phyloP scores from a whole-genome alignment of 1,140 invertebrate species.

The Drosophila virilis region DNA sequence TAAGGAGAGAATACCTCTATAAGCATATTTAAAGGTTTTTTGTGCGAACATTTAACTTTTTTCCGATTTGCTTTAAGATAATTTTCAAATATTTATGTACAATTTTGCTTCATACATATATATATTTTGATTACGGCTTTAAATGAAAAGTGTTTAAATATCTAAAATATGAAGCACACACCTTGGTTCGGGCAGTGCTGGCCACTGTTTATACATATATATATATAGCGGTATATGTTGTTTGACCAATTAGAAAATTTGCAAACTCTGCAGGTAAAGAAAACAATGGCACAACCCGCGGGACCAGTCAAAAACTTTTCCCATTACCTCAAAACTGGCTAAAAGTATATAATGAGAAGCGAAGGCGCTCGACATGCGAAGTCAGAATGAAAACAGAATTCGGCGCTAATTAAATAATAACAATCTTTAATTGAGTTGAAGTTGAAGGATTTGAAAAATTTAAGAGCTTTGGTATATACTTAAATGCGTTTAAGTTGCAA shows the following conservation, averaged over 20 bases:
- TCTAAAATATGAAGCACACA: conserved; percentile 6
- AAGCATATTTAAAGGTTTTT: too few relatives aligned
- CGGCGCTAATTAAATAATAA: conserved; percentile 69
- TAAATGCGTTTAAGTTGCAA: background rate
- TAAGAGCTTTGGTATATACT: conserved; percentile 6
- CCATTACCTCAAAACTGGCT: conserved; percentile 61
- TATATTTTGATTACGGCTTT: too few relatives aligned
- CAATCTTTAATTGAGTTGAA: conserved; percentile 76
- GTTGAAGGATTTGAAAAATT: conserved; percentile 63
- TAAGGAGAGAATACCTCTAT: too few relatives aligned
- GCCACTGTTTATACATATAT: background rate
- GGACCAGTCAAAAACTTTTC: conserved; percentile 66
- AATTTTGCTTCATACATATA: too few relatives aligned
- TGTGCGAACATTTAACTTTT: too few relatives aligned
- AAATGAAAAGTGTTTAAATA: too few relatives aligned
- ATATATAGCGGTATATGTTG: conserved; percentile 3
- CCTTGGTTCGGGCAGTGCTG: too few relatives aligned
- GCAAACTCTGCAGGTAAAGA: conserved; percentile 34
- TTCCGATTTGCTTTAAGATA: too few relatives aligned
- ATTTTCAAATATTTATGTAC: too few relatives aligned
- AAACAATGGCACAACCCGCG: conserved; percentile 54
- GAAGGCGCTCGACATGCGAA: conserved; percentile 31
- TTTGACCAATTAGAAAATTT: conserved; percentile 64
- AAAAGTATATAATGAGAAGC: conserved; percentile 43
- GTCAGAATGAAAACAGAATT: conserved; percentile 48